Percentiles rank a stretch among this genome's conserved stretches.
Conservation (phyloP, 2,888 invertebrate species). For the Acholoe squamosa region DNA sequence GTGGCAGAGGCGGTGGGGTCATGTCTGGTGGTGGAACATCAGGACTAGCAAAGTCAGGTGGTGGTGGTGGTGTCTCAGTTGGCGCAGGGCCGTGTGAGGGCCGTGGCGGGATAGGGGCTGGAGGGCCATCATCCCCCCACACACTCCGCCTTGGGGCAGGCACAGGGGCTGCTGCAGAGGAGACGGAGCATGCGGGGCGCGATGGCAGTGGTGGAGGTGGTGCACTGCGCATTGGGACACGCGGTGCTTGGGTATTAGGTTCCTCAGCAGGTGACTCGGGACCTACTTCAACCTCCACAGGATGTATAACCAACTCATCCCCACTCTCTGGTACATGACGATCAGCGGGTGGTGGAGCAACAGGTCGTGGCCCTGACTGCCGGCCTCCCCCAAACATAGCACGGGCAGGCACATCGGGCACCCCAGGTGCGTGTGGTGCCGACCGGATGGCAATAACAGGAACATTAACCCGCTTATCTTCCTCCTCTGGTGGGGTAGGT, state of each 20-base stretch:
- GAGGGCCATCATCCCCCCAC: conserved; percentile 32
- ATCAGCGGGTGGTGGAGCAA: not conserved
- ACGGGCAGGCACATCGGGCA: conserved; percentile 2
- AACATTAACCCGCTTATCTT: not conserved
- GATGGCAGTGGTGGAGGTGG: conserved; percentile 16
- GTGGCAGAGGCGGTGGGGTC: conserved; percentile 57
- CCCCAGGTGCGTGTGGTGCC: not conserved
- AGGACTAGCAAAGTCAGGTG: conserved; percentile 38
- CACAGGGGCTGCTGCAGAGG: conserved; percentile 52
- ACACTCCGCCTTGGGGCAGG: conserved; percentile 63
- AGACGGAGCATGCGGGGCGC: conserved; percentile 41
- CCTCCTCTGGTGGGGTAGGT: not conserved
- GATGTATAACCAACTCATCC: not conserved
- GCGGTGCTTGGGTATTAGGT: not conserved
- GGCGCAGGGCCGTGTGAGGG: conserved; percentile 49
- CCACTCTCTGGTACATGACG: not conserved
- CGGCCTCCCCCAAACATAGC: not conserved
- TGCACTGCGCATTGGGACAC: not conserved
- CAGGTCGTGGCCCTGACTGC: not conserved
- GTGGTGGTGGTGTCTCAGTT: conserved; percentile 44
- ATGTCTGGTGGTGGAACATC: conserved; percentile 50
- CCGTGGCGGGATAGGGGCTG: conserved; percentile 32
- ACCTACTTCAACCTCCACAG: not conserved
- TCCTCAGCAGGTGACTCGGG: not conserved
- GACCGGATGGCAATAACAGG: conserved; percentile 15